Percentiles rank a stretch among this genome's conserved stretches.
Conservation (phyloP, 2,888 invertebrate genomes). For the Hecatera dysodea region DNA sequence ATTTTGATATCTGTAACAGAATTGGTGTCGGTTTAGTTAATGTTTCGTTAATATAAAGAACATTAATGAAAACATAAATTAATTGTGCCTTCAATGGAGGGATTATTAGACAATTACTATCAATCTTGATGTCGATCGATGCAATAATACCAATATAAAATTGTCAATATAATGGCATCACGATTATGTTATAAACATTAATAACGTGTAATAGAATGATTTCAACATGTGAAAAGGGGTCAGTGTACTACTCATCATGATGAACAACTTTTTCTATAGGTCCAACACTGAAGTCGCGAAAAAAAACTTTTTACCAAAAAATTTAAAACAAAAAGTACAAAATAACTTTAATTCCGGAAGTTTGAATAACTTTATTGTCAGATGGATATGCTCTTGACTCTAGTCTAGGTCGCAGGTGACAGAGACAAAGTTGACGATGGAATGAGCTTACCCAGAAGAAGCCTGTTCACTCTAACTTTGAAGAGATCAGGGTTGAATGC, state of each 20-base stretch:
- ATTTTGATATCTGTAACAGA: constrained; percentile 50
- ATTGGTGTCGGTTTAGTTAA: constrained; percentile 4
- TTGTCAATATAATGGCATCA: not conserved
- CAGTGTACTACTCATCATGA: not conserved
- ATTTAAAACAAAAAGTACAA: no score
- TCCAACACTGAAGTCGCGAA: not conserved
- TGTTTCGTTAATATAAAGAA: not conserved
- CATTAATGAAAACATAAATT: not conserved
- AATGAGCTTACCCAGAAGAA: no score
- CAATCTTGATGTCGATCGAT: not conserved
- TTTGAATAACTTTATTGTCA: no score
- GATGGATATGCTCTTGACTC: no score
- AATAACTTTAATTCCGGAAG: no score
- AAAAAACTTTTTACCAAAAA: not conserved
- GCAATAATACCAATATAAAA: constrained; percentile 2
- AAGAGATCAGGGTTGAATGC: no score
- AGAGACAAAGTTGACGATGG: no score
- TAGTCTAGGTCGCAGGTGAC: no score
- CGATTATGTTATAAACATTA: not conserved
- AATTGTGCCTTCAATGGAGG: not conserved
- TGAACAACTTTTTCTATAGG: not conserved
- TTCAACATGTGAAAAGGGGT: not conserved
- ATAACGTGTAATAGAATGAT: not conserved
- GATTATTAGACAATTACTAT: not conserved
- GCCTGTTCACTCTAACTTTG: no score